Base-by-base conservation (phyloP, 2,113 vertebrate genomes). In the Uropsilus gracilis region DNA sequence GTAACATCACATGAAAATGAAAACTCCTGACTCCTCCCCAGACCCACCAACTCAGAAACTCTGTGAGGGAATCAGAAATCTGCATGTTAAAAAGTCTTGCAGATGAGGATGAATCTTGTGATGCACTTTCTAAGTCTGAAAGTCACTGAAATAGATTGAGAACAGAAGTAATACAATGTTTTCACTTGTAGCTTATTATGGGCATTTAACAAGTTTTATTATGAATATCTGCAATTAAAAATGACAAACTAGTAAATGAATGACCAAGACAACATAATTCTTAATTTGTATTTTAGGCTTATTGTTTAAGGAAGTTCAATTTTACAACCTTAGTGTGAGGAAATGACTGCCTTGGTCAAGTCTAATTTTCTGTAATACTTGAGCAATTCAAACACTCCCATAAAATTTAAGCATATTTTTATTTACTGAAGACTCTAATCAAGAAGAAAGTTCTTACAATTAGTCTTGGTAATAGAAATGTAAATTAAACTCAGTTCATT, bases 391-490 rank as follows among this genome's bases (percentile, higher is more conserved):
- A 96, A 91, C 30, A 87, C n/a, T 90, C 53, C 68, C 24, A 48
- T 83, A 71, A 91, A 80, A 73, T 87, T n/a, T 94, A 39, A 93
- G 71, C 86, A 84, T 86, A 94, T 83, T 93, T 97, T 94, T 94
- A 90, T 95, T 95, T 97, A 91, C 94, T 91, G 68, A 91, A n/a
- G 69, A 71, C 48, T 94, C 66, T 92, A 86, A 94, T 93, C 89
- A 95, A 91, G 73, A 73, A 76, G 30, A 75, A 94, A 89, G 44
- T 55, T 94, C 82, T 95, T 89, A 89, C 24, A 96, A 95, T 94
- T 97, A 96, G 73, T 88, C 50, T 94, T 89, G 68, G 63, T 95
- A 94, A 96, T 53, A 89, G 59, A 97, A 91, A 94, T 95, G 83
- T 76, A 95, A 96, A 95, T 95, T 94, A 95, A 94, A 93, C 75